phyloP scores from a whole-genome alignment of 2,888 invertebrate species.

The Macroteleia sp. region DNA sequence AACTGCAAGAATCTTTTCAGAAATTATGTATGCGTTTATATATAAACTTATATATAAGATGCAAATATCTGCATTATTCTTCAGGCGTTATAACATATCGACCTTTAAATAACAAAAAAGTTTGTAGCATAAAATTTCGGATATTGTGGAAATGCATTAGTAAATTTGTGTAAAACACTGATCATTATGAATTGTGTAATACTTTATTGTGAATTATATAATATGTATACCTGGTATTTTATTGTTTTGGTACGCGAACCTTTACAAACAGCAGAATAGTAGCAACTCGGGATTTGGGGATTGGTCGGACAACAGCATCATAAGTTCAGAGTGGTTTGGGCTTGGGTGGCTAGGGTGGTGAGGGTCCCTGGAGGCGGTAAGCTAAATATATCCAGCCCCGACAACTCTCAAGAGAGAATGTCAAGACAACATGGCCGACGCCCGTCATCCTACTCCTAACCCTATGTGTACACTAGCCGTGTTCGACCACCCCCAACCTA shows the following conservation, averaged over 20 bases:
- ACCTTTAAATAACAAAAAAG: too few species aligned
- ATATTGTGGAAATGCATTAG: too few species aligned
- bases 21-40: too few species aligned
- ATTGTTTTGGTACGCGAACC: slow-evolving; percentile 61
- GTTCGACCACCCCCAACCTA: slow-evolving; percentile 68
- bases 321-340: slow-evolving; percentile 81
- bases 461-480: slow-evolving; percentile 78
- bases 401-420: slow-evolving; percentile 81
- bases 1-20: too few species aligned
- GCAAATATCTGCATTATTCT: too few species aligned
- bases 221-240: slow-evolving; percentile 51
- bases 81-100: too few species aligned
- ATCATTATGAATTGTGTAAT: slow-evolving; percentile 26
- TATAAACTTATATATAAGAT: too few species aligned
- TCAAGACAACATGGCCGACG: slow-evolving; percentile 84
- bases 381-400: slow-evolving; percentile 84
- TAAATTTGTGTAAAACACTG: not conserved
- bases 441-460: slow-evolving; percentile 80
- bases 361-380: slow-evolving; percentile 82
- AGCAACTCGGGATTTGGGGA: slow-evolving; percentile 74
- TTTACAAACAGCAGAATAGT: slow-evolving; percentile 67
- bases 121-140: too few species aligned
- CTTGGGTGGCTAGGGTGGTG: slow-evolving; percentile 75
- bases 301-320: slow-evolving; percentile 82
- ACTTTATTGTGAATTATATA: slow-evolving; percentile 27